Evolutionary conservation across 1,140 invertebrate species (phyloP).

Genomic region (Araneus ventricosus): DNA sequence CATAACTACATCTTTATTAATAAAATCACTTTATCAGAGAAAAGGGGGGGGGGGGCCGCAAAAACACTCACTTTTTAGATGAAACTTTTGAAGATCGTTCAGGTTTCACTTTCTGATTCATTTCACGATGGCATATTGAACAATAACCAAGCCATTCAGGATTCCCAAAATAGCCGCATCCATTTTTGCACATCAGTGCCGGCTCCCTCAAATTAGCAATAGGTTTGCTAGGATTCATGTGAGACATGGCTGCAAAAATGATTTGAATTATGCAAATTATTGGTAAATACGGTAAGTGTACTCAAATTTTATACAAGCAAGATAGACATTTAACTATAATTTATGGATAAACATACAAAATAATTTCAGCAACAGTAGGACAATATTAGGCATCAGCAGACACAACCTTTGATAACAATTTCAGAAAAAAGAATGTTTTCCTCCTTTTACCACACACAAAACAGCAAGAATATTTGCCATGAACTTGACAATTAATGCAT

Average conservation of each 20-base stretch:
- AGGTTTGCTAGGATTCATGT: background rate
- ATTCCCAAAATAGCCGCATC: conserved; percentile 98
- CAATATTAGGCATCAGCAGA: too few relatives aligned
- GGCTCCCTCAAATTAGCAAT: background rate
- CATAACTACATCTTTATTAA: background rate
- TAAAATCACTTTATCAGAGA: background rate
- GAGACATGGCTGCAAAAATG: conserved; percentile 36
- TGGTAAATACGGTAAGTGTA: too few relatives aligned
- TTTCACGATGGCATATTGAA: conserved; percentile 89
- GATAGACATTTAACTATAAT: too few relatives aligned
- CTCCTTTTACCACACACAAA: too few relatives aligned
- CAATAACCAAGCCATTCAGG: conserved; percentile 98
- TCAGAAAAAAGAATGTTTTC: too few relatives aligned
- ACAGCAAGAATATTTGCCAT: too few relatives aligned
- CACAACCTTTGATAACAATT: too few relatives aligned
- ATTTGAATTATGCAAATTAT: background rate
- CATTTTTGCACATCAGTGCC: conserved; percentile 92
- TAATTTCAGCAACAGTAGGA: background rate
- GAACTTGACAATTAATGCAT: too few relatives aligned
- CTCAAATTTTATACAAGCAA: background rate
- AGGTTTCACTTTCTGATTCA: conserved; percentile 59
- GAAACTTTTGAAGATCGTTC: background rate
- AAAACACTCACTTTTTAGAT: conserved; percentile 59
- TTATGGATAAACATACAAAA: background rate
- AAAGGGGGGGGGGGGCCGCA: too few relatives aligned